phyloP scores from a whole-genome alignment of 2,797 vertebrate genomes.

The Ammospiza maritima region DNA sequence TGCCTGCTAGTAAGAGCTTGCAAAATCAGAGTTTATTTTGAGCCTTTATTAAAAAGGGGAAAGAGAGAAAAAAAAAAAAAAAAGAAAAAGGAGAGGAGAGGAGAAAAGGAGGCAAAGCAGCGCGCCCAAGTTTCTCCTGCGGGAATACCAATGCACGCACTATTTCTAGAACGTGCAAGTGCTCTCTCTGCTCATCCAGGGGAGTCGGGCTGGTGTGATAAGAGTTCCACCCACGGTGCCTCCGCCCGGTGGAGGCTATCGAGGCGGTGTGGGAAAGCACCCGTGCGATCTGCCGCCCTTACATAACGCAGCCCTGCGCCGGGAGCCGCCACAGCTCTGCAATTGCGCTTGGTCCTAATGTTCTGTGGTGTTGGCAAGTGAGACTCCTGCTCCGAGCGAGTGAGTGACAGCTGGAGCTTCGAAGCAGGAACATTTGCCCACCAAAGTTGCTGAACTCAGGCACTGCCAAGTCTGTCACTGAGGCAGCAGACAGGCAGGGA shows the following conservation, averaged over 20 bases:
- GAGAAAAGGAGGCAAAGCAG: not conserved
- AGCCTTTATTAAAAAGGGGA: constrained; percentile 29
- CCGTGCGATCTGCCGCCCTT: not conserved
- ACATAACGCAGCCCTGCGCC: not conserved
- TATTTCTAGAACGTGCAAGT: constrained; percentile 20
- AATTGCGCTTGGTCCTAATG: constrained; percentile 39
- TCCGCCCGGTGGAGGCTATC: constrained; percentile 35
- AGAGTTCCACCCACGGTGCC: constrained; percentile 56
- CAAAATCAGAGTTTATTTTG: not conserved
- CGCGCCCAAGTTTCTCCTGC: not conserved
- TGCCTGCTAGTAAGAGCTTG: not conserved
- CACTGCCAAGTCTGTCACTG: constrained; percentile 32
- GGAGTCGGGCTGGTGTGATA: constrained; percentile 26
- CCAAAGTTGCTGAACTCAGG: constrained; percentile 27
- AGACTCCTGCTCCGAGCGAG: not conserved
- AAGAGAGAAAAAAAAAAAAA: not conserved
- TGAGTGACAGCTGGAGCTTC: constrained; percentile 30
- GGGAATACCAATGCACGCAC: not conserved
- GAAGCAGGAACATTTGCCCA: constrained; percentile 51
- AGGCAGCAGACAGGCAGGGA: constrained; percentile 19
- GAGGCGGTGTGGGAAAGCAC: constrained; percentile 15
- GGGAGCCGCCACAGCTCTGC: constrained; percentile 20
- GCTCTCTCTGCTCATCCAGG: constrained; percentile 18
- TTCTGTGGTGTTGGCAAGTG: constrained; percentile 26
- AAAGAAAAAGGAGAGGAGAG: too few species aligned